These are phyloP conservation scores for Empis livida DNA, from an alignment of 2,888 invertebrate genomes.

Conservation along the genomic window DNA sequence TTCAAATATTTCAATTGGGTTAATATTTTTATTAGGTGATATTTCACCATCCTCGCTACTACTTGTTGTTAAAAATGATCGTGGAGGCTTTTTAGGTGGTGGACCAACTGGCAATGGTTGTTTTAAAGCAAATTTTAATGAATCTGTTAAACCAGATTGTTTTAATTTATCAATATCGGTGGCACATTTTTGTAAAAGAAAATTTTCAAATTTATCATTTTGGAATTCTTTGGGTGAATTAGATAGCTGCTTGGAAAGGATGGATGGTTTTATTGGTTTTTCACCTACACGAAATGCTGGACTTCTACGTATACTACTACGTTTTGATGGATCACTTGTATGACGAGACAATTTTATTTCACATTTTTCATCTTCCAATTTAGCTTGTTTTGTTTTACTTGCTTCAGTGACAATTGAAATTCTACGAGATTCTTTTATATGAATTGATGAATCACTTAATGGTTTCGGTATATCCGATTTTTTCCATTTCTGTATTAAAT, in stretches of 20 bases:
- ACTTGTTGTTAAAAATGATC: slow-evolving; percentile 38
- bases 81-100: slow-evolving; percentile 63
- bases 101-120: slow-evolving; percentile 56
- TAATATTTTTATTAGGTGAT: slow-evolving; percentile 9
- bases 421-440: no score
- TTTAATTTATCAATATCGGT: slow-evolving; percentile 21
- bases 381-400: slow-evolving; percentile 11
- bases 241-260: slow-evolving; percentile 16
- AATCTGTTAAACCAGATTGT: slow-evolving; percentile 37
- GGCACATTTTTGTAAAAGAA: slow-evolving; percentile 22
- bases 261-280: slow-evolving; percentile 15
- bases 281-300: slow-evolving; percentile 39
- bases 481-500: slow-evolving; percentile 10
- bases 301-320: slow-evolving; percentile 39
- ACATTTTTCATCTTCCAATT: slow-evolving; percentile 1
- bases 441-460: neutral
- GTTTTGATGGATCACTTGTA: slow-evolving; percentile 34
- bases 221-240: slow-evolving; percentile 9
- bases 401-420: slow-evolving; percentile 5
- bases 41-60: slow-evolving; percentile 19
- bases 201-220: slow-evolving; percentile 13
- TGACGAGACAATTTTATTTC: slow-evolving; percentile 14
- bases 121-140: slow-evolving; percentile 50
- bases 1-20: slow-evolving; percentile 5
- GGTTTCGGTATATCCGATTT: neutral